Percentiles rank a stretch among this genome's conserved stretches.
phyloP scores from a whole-genome alignment of 2,113 vertebrate species.

The Ameiurus melas region DNA sequence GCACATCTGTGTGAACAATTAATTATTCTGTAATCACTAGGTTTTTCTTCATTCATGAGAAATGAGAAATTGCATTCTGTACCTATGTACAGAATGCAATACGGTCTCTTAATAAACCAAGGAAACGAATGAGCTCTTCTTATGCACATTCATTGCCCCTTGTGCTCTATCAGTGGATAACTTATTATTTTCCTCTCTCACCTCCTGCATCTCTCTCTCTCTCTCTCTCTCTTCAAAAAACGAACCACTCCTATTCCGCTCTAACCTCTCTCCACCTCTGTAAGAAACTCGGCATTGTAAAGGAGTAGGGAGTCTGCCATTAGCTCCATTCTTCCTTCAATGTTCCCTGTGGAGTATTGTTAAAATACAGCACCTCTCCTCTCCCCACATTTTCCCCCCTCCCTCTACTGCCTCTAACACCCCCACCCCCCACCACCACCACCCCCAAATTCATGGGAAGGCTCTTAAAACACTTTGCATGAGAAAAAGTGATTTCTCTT shows the following conservation, averaged over 20 bases:
- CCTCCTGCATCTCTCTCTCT: background rate
- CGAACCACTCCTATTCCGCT: conserved; percentile 57
- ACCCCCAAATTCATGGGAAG: conserved; percentile 53
- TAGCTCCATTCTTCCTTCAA: conserved; percentile 61
- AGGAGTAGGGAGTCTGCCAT: conserved; percentile 57
- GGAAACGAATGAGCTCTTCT: conserved; percentile 65
- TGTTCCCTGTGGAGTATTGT: conserved; percentile 78
- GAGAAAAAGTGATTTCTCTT: conserved; percentile 81
- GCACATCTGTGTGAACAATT: conserved; percentile 60
- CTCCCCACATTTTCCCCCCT: conserved; percentile 32
- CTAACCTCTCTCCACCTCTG: conserved; percentile 61
- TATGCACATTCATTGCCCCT: conserved; percentile 65
- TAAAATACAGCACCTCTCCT: conserved; percentile 68
- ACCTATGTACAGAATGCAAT: conserved; percentile 73
- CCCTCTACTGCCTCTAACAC: conserved; percentile 19
- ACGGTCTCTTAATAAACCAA: conserved; percentile 70
- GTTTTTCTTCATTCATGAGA: conserved; percentile 71
- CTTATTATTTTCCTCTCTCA: conserved; percentile 54
- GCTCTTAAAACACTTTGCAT: conserved; percentile 79
- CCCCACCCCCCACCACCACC: conserved; percentile 39
- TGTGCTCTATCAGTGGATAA: conserved; percentile 65
- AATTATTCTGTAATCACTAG: conserved; percentile 72
- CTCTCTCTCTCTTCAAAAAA: conserved; percentile 61
- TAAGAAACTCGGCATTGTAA: conserved; percentile 77
- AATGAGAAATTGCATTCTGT: too few relatives aligned